These are phyloP conservation scores for Ichneumoninae sp. DNA, from an alignment of 2,888 invertebrate species.

Conservation along the genomic window DNA sequence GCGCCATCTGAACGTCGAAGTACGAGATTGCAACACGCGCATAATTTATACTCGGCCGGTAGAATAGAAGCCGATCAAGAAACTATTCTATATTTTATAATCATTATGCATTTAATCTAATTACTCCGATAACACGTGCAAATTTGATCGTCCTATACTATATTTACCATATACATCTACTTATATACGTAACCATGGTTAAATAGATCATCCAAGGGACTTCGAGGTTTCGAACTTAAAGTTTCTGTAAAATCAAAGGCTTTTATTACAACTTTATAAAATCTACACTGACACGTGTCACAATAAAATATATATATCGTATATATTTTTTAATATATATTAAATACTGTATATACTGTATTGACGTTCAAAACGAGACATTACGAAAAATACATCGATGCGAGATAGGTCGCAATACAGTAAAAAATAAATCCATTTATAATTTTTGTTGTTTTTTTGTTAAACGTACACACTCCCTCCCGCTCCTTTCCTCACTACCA, in stretches of 20 bases:
- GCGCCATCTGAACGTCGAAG: not conserved
- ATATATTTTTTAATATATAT: slow-evolving; percentile 52
- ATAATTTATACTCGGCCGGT: not conserved
- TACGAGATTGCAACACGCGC: not conserved
- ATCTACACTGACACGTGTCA: slow-evolving; percentile 76
- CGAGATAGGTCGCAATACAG: slow-evolving; percentile 71
- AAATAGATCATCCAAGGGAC: not conserved
- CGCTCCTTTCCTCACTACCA: not conserved
- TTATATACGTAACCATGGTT: not conserved
- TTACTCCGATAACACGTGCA: slow-evolving; percentile 20
- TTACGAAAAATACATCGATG: slow-evolving; percentile 78
- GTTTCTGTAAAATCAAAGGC: slow-evolving; percentile 76
- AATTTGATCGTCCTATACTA: slow-evolving; percentile 16
- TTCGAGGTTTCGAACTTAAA: slow-evolving; percentile 21
- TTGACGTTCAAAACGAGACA: slow-evolving; percentile 72
- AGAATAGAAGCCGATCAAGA: not conserved
- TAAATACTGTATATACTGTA: slow-evolving; percentile 37
- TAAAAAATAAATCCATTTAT: slow-evolving; percentile 77
- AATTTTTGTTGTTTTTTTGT: slow-evolving; percentile 1
- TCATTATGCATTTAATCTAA: slow-evolving; percentile 3
- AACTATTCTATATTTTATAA: not conserved
- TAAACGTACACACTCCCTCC: slow-evolving; percentile 6
- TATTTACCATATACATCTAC: not conserved
- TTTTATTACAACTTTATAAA: slow-evolving; percentile 84
- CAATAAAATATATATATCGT: slow-evolving; percentile 46